These are phyloP conservation scores for Zingel zingel DNA, from an alignment of 2,113 vertebrate species.

Conservation along the genomic window DNA sequence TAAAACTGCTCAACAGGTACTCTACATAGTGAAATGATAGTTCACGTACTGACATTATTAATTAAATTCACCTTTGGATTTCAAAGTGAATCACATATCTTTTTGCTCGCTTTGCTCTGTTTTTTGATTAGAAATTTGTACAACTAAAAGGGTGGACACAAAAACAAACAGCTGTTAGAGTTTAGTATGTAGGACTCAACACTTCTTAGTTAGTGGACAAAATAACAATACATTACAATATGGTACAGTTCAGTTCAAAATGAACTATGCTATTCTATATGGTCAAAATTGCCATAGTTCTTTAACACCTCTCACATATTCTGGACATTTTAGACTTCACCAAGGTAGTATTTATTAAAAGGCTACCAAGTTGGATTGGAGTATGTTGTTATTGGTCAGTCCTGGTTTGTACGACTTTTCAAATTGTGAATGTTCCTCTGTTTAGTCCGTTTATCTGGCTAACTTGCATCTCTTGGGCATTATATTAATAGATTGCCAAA, in stretches of 20 bases:
- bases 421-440: background rate
- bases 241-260: background rate
- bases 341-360: background rate
- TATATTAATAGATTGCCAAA: slow-evolving; percentile 88
- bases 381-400: background rate
- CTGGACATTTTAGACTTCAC: background rate
- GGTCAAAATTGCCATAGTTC: background rate
- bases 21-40: background rate
- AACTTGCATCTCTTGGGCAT: background rate
- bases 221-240: background rate
- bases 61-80: background rate
- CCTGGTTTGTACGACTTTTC: background rate
- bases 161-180: background rate
- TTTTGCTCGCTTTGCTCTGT: background rate
- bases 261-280: background rate
- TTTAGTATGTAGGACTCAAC: background rate
- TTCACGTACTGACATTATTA: background rate
- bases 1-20: slow-evolving; percentile 93
- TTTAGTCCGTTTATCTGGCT: background rate
- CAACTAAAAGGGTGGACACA: background rate
- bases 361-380: background rate
- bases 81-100: background rate
- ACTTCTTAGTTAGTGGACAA: background rate
- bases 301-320: background rate
- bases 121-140: background rate